phyloP scores from a whole-genome alignment of 2,888 invertebrate species.

The Lycophotia porphyrea region DNA sequence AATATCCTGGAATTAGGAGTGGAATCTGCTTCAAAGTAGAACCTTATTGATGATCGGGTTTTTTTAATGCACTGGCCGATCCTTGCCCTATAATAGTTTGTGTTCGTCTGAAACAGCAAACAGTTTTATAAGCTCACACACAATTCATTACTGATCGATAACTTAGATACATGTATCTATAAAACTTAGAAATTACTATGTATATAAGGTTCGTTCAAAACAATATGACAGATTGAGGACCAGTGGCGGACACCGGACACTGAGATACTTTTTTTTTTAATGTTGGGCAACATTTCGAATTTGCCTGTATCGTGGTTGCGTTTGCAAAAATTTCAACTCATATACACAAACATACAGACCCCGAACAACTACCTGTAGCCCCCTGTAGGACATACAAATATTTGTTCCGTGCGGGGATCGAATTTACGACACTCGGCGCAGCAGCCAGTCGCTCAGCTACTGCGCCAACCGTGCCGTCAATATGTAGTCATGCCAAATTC shows the following conservation, averaged over 20 bases:
- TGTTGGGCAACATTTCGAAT: too few relatives aligned
- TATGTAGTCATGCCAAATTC: not conserved
- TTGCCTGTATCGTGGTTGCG: too few relatives aligned
- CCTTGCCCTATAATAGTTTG: not conserved
- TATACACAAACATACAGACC: too few relatives aligned
- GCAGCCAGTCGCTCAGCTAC: too few relatives aligned
- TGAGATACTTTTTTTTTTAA: too few relatives aligned
- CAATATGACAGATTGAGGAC: not conserved
- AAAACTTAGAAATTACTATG: not conserved
- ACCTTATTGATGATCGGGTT: not conserved
- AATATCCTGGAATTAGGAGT: not conserved
- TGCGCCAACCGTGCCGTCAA: not conserved
- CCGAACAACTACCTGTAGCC: not conserved
- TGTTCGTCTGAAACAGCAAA: not conserved
- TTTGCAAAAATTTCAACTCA: too few relatives aligned
- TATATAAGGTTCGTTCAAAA: not conserved
- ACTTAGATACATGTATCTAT: not conserved
- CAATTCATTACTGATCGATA: not conserved
- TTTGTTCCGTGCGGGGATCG: too few relatives aligned
- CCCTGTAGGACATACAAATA: too few relatives aligned
- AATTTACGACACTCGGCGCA: too few relatives aligned
- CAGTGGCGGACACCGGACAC: not conserved
- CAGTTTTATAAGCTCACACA: constrained; percentile 7
- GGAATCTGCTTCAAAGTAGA: not conserved
- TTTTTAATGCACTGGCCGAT: not conserved